Conservation (phyloP, 2,797 vertebrate genomes). For the Loris lydekkerianus region DNA sequence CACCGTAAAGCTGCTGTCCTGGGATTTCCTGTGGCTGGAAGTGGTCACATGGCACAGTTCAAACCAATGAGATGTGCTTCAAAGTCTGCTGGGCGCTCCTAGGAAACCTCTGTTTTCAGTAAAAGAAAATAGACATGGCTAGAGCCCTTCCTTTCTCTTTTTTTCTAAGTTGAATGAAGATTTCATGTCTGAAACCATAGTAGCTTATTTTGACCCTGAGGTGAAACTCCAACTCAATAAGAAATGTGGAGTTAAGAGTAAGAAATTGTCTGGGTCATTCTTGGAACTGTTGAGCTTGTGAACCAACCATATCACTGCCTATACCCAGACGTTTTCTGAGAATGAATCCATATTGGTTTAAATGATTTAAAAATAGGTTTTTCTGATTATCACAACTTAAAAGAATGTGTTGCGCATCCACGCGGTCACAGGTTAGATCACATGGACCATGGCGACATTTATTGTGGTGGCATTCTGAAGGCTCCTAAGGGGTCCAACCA, state of each 20-base stretch:
- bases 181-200: not conserved
- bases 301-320: not conserved
- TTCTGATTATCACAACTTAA: not conserved
- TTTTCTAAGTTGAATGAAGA: not conserved
- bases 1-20: not conserved
- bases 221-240: not conserved
- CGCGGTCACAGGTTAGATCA: not conserved
- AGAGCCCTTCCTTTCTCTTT: not conserved
- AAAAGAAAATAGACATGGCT: not conserved
- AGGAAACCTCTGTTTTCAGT: not conserved
- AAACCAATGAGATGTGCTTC: not conserved
- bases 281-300: not conserved
- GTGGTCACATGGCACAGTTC: not conserved
- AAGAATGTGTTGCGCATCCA: not conserved
- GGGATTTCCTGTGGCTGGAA: not conserved
- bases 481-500: not conserved
- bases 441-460: fast-evolving
- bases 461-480: no score
- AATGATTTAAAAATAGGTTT: not conserved
- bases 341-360: not conserved
- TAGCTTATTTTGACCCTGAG: not conserved
- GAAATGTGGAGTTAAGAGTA: not conserved
- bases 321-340: not conserved
- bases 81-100: not conserved
- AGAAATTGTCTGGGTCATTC: not conserved